A percentile compares a stretch with the other conserved stretches of the same genome.
Conservation (phyloP, 2,888 invertebrate species). For the Epinotia bilunana region DNA sequence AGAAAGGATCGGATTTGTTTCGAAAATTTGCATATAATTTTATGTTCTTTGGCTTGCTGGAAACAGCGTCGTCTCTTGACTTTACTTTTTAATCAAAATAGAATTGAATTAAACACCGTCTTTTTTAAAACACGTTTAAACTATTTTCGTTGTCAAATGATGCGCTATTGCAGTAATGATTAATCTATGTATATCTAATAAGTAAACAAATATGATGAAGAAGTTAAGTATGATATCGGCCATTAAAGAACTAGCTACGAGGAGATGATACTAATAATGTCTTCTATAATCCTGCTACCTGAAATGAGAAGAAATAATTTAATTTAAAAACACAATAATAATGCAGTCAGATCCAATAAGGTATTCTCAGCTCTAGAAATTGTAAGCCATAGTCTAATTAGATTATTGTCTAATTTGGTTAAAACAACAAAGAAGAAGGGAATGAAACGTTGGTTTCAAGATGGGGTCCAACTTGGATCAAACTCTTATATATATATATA, state of each 20-base stretch:
- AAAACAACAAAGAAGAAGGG: too few relatives aligned
- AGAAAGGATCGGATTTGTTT: slow-evolving; percentile 25
- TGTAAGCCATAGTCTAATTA: not conserved
- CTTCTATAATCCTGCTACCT: slow-evolving; percentile 1
- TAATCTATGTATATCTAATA: not conserved
- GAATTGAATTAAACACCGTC: too few relatives aligned
- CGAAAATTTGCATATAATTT: slow-evolving; percentile 9
- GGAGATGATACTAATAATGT: too few relatives aligned
- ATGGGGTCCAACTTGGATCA: too few relatives aligned
- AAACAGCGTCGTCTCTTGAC: not conserved
- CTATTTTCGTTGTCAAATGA: not conserved
- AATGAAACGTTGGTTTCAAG: too few relatives aligned
- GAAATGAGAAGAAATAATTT: slow-evolving; percentile 11
- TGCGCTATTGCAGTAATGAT: not conserved
- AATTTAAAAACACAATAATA: not conserved
- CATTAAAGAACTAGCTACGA: too few relatives aligned
- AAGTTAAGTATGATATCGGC: too few relatives aligned
- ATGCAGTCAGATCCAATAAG: not conserved
- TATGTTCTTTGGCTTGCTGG: not conserved
- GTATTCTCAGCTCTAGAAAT: not conserved
- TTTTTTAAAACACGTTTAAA: too few relatives aligned
- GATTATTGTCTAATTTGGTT: too few relatives aligned
- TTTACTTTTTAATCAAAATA: not conserved
- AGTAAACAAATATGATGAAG: too few relatives aligned
- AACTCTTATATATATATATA: too few relatives aligned